phyloP scores from a whole-genome alignment of 1,140 invertebrate species.

The Plectrocnemia conspersa region DNA sequence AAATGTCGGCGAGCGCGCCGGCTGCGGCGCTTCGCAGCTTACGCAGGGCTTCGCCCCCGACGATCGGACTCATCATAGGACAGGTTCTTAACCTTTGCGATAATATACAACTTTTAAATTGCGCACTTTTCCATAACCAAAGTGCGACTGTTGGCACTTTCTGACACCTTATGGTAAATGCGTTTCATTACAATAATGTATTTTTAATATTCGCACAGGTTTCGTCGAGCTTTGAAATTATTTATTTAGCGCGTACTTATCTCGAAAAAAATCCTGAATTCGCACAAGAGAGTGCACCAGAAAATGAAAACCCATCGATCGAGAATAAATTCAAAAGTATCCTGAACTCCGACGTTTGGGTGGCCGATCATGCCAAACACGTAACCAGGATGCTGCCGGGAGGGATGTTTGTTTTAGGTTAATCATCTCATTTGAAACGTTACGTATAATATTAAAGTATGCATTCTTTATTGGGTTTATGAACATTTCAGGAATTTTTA shows the following conservation, averaged over 20 bases:
- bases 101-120: too few species aligned
- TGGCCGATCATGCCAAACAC: slow-evolving; percentile 67
- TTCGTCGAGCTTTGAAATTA: too few species aligned
- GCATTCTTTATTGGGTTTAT: slow-evolving; percentile 32
- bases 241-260: slow-evolving; percentile 12
- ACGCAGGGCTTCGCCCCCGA: too few species aligned
- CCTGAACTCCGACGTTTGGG: slow-evolving; percentile 51
- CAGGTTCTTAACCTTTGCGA: too few species aligned
- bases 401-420: slow-evolving; percentile 69
- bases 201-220: too few species aligned
- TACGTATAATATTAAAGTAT: background rate
- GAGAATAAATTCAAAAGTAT: background rate
- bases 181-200: too few species aligned
- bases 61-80: slow-evolving; percentile 5
- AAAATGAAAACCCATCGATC: background rate
- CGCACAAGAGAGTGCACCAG: background rate
- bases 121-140: too few species aligned
- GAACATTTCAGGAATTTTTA: slow-evolving; percentile 57
- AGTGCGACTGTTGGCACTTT: too few species aligned
- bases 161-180: too few species aligned
- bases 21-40: too few species aligned
- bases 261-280: slow-evolving; percentile 8
- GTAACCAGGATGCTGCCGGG: slow-evolving; percentile 78
- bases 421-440: background rate
- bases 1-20: too few species aligned